Conservation (phyloP, 2,888 invertebrate genomes). For the Drosophila niveifrons region DNA sequence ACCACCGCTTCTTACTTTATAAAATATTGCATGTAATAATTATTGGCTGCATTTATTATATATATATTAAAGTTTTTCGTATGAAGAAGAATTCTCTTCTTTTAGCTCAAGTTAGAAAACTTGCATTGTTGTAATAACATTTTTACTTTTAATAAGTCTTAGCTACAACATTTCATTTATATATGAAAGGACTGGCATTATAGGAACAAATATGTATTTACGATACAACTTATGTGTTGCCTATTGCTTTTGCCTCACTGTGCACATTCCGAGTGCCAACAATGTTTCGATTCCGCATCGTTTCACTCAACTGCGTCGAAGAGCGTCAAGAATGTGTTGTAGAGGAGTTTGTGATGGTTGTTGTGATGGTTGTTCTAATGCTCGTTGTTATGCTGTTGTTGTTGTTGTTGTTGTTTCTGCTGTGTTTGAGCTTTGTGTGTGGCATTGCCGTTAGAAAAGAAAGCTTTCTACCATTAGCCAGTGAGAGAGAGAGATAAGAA, state of each 20-base stretch:
- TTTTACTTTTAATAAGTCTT: no score
- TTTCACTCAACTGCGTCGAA: slow-evolving; percentile 33
- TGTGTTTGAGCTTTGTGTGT: slow-evolving; percentile 51
- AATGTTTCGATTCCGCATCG: slow-evolving; percentile 57
- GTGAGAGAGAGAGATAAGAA: slow-evolving; percentile 9
- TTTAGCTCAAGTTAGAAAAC: no score
- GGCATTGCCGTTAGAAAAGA: slow-evolving; percentile 66
- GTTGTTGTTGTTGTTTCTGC: slow-evolving; percentile 31
- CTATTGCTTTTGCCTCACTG: slow-evolving; percentile 29
- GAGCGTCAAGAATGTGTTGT: slow-evolving; percentile 40
- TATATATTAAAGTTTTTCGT: no score
- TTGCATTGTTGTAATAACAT: no score
- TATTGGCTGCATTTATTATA: no score
- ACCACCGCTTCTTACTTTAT: no score
- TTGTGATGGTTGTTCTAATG: slow-evolving; percentile 28
- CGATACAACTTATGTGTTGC: not conserved
- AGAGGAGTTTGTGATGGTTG: slow-evolving; percentile 41
- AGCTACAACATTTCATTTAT: no score
- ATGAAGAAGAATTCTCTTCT: no score
- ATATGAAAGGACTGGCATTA: no score
- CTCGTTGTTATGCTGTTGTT: slow-evolving; percentile 23
- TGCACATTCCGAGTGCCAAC: slow-evolving; percentile 43
- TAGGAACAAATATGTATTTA: no score
- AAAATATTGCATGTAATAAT: no score
- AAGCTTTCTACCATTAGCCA: slow-evolving; percentile 46